phyloP scores from a whole-genome alignment of 92 coral and sea anemone genomes.

The Epizoanthus illoricatus region DNA sequence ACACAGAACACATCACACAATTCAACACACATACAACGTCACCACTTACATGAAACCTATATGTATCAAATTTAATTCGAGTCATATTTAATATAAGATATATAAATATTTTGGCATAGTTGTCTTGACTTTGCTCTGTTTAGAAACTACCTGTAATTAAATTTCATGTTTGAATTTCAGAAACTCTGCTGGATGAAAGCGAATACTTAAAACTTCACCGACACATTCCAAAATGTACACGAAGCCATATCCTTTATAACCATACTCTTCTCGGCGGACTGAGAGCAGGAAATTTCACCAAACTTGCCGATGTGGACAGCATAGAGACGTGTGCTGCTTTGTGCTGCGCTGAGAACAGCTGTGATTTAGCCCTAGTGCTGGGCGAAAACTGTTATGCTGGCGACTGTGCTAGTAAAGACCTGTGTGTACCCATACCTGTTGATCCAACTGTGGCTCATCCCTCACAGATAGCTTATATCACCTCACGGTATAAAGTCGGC shows the following conservation, averaged over 20 bases:
- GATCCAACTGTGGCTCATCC: conserved; percentile 53
- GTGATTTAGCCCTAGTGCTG: conserved; percentile 90
- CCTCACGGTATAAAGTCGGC: conserved; percentile 73
- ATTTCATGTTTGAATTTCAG: conserved; percentile 39
- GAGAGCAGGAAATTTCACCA: conserved; percentile 96
- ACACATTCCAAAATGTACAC: conserved; percentile 83
- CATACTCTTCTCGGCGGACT: conserved; percentile 95
- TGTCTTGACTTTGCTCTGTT: neutral
- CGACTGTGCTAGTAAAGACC: conserved; percentile 91
- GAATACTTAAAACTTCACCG: conserved; percentile 62
- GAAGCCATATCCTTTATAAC: conserved; percentile 94
- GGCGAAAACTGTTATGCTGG: conserved; percentile 98
- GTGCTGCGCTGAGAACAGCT: conserved; percentile 92
- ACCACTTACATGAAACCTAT: neutral
- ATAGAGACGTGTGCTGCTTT: conserved; percentile 99
- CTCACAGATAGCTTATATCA: conserved; percentile 94
- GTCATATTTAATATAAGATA: no score
- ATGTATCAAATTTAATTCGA: no score
- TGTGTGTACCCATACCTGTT: conserved; percentile 88
- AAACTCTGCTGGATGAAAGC: conserved; percentile 67
- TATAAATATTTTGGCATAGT: no score
- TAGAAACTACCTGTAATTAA: neutral
- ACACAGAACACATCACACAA: no score
- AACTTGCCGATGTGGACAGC: conserved; percentile 94
- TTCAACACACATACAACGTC: neutral